These are phyloP conservation scores for Coracias cyanogaster DNA, from an alignment of 2,797 vertebrate genomes.

Conservation along the genomic window DNA sequence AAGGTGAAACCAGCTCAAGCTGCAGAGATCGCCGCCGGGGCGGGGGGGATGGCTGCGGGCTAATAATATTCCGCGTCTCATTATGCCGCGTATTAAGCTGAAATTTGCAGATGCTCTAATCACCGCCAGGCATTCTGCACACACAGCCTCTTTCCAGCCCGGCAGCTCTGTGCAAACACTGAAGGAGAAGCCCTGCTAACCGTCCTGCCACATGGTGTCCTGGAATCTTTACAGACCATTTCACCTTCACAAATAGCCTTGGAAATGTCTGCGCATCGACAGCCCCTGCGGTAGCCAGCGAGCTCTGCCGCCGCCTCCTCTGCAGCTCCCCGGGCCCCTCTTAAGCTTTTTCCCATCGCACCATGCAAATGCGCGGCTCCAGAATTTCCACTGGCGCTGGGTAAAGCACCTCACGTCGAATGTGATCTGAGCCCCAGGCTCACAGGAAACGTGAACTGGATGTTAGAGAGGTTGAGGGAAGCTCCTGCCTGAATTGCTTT, in stretches of 20 bases:
- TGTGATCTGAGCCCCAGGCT: slow-evolving; percentile 9
- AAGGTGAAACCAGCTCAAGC: slow-evolving; percentile 23
- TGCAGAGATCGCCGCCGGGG: slow-evolving; percentile 24
- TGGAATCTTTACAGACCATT: slow-evolving; percentile 70
- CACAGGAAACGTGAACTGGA: slow-evolving; percentile 23
- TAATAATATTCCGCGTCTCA: slow-evolving; percentile 62
- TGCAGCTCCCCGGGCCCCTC: slow-evolving; percentile 50
- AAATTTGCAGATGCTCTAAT: slow-evolving; percentile 66
- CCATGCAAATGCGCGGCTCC: slow-evolving; percentile 48
- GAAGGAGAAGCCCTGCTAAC: slow-evolving; percentile 53
- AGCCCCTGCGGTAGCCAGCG: slow-evolving; percentile 66
- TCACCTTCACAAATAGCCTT: slow-evolving; percentile 79
- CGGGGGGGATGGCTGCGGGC: slow-evolving; percentile 58
- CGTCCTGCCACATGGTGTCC: slow-evolving; percentile 57
- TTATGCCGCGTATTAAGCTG: slow-evolving; percentile 64
- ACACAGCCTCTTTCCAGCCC: slow-evolving; percentile 39
- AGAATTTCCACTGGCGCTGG: slow-evolving; percentile 37
- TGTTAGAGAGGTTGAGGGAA: slow-evolving; percentile 16
- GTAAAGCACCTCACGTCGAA: slow-evolving; percentile 32
- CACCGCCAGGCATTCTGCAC: slow-evolving; percentile 22
- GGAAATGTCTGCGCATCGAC: slow-evolving; percentile 61
- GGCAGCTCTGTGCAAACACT: slow-evolving; percentile 49
- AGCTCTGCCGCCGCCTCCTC: slow-evolving; percentile 24
- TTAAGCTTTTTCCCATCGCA: slow-evolving; percentile 52
- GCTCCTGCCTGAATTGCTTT: neutral